Conservation (phyloP, 2,113 vertebrate species). For the Heliornis fulica region DNA sequence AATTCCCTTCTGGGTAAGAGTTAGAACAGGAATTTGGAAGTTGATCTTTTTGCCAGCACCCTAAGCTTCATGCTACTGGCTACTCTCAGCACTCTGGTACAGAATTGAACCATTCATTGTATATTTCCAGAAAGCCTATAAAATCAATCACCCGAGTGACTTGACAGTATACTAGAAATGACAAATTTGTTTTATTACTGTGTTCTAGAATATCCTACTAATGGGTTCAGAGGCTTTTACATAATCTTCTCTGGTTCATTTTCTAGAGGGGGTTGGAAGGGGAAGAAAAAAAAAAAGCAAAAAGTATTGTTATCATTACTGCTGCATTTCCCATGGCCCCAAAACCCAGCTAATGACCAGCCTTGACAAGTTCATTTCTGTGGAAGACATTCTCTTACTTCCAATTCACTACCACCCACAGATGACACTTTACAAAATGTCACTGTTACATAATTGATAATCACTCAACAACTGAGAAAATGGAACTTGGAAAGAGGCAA, state of each 20-base stretch:
- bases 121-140: not conserved
- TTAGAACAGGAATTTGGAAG: not conserved
- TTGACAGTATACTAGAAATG: not conserved
- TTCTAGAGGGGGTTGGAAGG: not conserved
- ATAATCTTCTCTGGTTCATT: not conserved
- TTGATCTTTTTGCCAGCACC: not conserved
- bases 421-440: constrained; percentile 70
- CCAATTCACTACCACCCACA: constrained; percentile 63
- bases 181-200: not conserved
- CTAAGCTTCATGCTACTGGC: not conserved
- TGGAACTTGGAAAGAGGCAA: constrained; percentile 58
- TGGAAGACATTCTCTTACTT: constrained; percentile 70
- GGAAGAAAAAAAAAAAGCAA: not conserved
- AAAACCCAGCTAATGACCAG: constrained; percentile 55
- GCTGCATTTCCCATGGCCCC: constrained; percentile 35
- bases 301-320: constrained; percentile 14
- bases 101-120: not conserved
- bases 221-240: not conserved
- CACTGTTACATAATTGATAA: constrained; percentile 70
- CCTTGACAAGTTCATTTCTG: constrained; percentile 64
- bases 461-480: constrained; percentile 70
- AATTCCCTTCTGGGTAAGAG: not conserved
- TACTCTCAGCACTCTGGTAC: not conserved
- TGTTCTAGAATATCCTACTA: not conserved
- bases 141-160: not conserved